These are phyloP conservation scores for Lordiphosa stackelbergi DNA, from an alignment of 1,140 invertebrate genomes.

Conservation along the genomic window DNA sequence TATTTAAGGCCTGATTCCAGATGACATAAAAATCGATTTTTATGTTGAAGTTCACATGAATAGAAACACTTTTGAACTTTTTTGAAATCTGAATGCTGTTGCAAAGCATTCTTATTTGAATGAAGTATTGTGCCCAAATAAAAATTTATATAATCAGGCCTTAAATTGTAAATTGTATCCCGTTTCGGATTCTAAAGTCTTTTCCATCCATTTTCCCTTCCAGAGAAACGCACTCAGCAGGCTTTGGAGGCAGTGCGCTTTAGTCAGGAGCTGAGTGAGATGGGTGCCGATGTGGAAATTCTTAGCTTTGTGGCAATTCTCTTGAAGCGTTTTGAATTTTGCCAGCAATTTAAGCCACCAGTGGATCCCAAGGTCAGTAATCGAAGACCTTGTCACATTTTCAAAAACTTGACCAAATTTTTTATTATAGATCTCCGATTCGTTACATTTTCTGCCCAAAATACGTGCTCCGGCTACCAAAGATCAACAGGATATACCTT, in stretches of 20 bases:
- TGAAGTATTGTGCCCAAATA: too few species aligned
- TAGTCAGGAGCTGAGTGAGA: constrained; percentile 80
- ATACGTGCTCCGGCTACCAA: constrained; percentile 76
- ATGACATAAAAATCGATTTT: too few species aligned
- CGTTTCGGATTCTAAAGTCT: too few species aligned
- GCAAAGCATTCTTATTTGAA: too few species aligned
- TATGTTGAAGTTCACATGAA: too few species aligned
- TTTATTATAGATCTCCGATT: constrained; percentile 73
- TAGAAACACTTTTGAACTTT: too few species aligned
- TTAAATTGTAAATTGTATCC: too few species aligned
- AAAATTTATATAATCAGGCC: too few species aligned
- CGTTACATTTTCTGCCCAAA: constrained; percentile 78
- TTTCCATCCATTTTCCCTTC: too few species aligned
- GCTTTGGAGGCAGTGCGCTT: constrained; percentile 79
- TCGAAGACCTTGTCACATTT: neutral
- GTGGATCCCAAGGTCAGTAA: constrained; percentile 71
- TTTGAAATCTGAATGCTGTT: too few species aligned
- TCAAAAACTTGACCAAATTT: neutral
- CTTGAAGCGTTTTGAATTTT: constrained; percentile 81
- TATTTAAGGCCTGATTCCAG: too few species aligned
- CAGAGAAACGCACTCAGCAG: constrained; percentile 74
- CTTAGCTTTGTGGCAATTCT: constrained; percentile 82
- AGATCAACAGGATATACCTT: constrained; percentile 74
- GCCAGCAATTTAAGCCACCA: constrained; percentile 78
- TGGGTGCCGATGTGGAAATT: constrained; percentile 84